A percentile compares a stretch with the other conserved stretches of the same genome.
phyloP scores from a whole-genome alignment of 2,888 invertebrate species.

The Phengaris arion region DNA sequence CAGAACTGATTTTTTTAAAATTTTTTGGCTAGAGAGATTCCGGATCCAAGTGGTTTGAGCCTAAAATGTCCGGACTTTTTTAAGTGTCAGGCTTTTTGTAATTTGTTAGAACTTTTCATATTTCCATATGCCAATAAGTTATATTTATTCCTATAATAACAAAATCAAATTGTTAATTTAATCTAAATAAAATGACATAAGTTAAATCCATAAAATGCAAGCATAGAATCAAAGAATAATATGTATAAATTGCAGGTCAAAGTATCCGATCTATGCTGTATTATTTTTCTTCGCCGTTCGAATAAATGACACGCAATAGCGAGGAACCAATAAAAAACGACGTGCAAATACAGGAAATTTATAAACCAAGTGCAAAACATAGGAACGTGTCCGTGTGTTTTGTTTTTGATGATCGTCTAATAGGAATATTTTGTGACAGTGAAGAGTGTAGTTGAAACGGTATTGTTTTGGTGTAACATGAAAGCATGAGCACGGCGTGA shows the following conservation, averaged over 20 bases:
- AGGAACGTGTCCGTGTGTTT: conserved; percentile 57
- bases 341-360: conserved; percentile 72
- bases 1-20: too few species aligned
- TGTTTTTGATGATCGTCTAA: conserved; percentile 50
- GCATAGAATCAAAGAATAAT: too few species aligned
- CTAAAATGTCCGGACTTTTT: too few species aligned
- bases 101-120: too few species aligned
- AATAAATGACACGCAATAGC: conserved; percentile 78
- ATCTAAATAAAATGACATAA: not conserved
- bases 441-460: conserved; percentile 50
- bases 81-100: too few species aligned
- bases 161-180: not conserved
- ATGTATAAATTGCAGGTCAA: conserved; percentile 31
- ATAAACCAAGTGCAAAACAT: conserved; percentile 62
- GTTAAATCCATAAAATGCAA: not conserved
- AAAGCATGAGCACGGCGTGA: conserved; percentile 75
- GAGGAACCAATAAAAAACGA: conserved; percentile 73
- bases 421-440: conserved; percentile 49
- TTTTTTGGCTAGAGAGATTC: too few species aligned
- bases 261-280: conserved; percentile 50
- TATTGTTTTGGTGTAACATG: conserved; percentile 71
- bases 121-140: too few species aligned
- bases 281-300: conserved; percentile 67
- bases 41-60: too few species aligned
- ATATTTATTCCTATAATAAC: too few species aligned